A percentile compares a stretch with the other conserved stretches of the same genome.
phyloP scores from a whole-genome alignment of 2,888 invertebrate species.

The Dryocosmus kuriphilus region DNA sequence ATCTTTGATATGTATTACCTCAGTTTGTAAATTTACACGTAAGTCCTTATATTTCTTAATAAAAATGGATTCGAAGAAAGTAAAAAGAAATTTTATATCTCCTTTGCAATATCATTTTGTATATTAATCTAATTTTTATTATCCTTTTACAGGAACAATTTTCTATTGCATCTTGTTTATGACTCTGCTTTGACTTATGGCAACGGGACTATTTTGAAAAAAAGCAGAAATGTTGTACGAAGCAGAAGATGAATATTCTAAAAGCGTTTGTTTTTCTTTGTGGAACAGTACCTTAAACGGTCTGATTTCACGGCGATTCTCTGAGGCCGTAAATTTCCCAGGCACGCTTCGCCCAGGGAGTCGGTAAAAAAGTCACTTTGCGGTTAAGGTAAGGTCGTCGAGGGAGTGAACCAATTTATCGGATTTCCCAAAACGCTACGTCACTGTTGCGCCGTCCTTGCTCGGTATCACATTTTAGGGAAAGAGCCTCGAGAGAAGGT shows the following conservation, averaged over 20 bases:
- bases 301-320: constrained; percentile 56
- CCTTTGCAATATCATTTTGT: too few species aligned
- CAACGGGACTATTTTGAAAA: constrained; percentile 2
- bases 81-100: too few species aligned
- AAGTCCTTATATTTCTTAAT: too few species aligned
- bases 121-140: too few species aligned
- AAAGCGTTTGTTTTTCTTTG: constrained; percentile 13
- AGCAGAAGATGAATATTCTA: constrained; percentile 8
- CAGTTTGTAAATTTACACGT: too few species aligned
- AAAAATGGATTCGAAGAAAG: too few species aligned
- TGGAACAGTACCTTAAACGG: constrained; percentile 52
- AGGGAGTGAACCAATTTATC: constrained; percentile 64
- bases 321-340: constrained; percentile 63
- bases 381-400: constrained; percentile 53
- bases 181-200: not conserved
- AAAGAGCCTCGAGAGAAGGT: not conserved
- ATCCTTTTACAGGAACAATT: not conserved
- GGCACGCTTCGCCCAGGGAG: constrained; percentile 52
- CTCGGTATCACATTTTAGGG: constrained; percentile 3
- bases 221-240: not conserved
- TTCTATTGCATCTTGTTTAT: not conserved
- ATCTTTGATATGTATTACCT: too few species aligned
- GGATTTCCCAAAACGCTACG: constrained; percentile 51
- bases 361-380: constrained; percentile 52
- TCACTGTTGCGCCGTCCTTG: constrained; percentile 50